A percentile compares a stretch with the other conserved stretches of the same genome.
Conservation (phyloP, 2,797 vertebrate genomes). For the Columba guinea region DNA sequence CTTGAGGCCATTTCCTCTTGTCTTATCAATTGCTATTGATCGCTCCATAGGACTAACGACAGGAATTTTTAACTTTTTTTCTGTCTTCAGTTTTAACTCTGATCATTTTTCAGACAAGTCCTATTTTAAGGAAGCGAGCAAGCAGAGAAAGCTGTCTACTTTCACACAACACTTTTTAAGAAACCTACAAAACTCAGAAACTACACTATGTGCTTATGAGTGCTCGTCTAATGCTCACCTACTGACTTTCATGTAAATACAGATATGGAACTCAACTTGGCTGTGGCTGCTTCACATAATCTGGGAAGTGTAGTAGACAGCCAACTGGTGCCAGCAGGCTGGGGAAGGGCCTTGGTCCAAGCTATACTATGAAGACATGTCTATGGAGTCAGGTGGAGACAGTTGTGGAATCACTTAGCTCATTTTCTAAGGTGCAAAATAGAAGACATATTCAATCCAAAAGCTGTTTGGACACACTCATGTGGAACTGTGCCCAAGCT, state of each 20-base stretch:
- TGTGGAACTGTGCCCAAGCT: constrained; percentile 44
- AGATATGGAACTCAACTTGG: not conserved
- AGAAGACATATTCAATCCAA: constrained; percentile 45
- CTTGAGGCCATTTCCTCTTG: too few relatives aligned
- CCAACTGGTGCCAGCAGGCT: constrained; percentile 27
- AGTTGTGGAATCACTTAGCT: constrained; percentile 54
- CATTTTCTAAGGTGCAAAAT: constrained; percentile 59
- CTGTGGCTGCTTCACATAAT: not conserved
- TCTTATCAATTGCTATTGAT: too few relatives aligned
- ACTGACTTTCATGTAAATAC: not conserved
- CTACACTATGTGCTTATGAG: not conserved
- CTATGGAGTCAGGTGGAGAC: constrained; percentile 39
- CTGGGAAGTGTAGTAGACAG: not conserved
- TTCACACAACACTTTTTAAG: not conserved
- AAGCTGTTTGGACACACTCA: constrained; percentile 38
- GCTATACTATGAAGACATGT: constrained; percentile 23
- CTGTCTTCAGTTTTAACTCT: not conserved
- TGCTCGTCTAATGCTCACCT: not conserved
- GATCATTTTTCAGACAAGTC: not conserved
- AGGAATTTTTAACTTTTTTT: not conserved
- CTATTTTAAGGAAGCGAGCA: not conserved
- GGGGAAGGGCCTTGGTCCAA: constrained; percentile 27
- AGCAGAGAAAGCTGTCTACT: not conserved
- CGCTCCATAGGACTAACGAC: not conserved
- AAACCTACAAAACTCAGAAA: not conserved